Conservation (phyloP, 2,113 vertebrate species). For the Regulus satrapa region DNA sequence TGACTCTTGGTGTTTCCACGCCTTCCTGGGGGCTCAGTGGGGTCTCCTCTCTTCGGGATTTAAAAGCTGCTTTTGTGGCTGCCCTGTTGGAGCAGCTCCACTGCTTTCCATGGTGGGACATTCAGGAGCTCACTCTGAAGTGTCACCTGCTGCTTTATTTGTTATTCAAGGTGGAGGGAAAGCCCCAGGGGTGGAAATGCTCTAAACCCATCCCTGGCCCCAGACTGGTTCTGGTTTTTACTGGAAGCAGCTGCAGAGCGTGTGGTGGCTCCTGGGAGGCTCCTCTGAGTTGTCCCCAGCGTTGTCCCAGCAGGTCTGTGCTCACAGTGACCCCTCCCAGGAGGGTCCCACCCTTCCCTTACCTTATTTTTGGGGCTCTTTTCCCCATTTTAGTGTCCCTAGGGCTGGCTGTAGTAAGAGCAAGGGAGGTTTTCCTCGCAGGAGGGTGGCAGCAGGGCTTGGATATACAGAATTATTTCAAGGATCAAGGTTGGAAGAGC, state of each 20-base stretch:
- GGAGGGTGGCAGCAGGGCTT: not conserved
- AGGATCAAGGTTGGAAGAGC: not conserved
- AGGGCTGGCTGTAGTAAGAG: not conserved
- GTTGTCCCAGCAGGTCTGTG: not conserved
- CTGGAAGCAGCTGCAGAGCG: not conserved
- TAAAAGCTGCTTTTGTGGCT: not conserved
- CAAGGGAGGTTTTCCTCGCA: not conserved
- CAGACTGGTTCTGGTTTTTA: not conserved
- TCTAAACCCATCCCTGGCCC: not conserved
- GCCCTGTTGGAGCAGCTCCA: not conserved
- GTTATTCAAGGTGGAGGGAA: not conserved
- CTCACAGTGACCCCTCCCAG: not conserved
- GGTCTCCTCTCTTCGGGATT: not conserved
- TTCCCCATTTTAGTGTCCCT: not conserved
- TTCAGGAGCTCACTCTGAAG: accelerated
- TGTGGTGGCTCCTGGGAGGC: not conserved
- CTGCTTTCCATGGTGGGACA: accelerated
- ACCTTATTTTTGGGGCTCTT: not conserved
- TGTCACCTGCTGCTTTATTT: not conserved
- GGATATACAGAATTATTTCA: accelerated
- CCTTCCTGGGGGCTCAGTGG: accelerated
- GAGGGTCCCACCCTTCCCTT: not conserved
- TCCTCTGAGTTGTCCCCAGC: not conserved
- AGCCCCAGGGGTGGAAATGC: not conserved
- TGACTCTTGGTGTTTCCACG: not conserved